A percentile compares a stretch with the other conserved stretches of the same genome.
phyloP scores from a whole-genome alignment of 2,888 invertebrate genomes.

The Sphinx pinastri region DNA sequence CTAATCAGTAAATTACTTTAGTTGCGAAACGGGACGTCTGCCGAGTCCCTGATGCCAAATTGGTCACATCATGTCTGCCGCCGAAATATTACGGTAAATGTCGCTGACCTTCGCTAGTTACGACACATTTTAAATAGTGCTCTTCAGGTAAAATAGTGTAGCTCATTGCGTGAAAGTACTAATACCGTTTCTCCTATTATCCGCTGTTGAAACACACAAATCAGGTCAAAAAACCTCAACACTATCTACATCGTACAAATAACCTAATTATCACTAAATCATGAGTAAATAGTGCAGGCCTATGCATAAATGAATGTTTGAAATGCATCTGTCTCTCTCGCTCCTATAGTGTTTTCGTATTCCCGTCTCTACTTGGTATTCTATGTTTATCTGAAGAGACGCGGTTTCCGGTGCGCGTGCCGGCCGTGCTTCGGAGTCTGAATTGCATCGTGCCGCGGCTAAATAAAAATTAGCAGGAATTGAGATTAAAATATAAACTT shows the following conservation, averaged over 20 bases:
- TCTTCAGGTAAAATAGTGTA: not conserved
- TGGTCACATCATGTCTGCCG: slow-evolving; percentile 15
- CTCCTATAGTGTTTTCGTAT: slow-evolving; percentile 46
- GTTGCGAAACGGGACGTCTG: not conserved
- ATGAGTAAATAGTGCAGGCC: slow-evolving; percentile 50
- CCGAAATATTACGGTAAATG: slow-evolving; percentile 6
- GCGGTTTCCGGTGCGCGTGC: slow-evolving; percentile 73
- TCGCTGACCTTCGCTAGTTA: not conserved
- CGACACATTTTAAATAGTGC: not conserved
- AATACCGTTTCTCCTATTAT: not conserved
- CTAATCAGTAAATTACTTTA: slow-evolving; percentile 1
- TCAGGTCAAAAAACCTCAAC: slow-evolving; percentile 37
- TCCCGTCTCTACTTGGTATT: slow-evolving; percentile 57
- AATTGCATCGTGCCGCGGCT: slow-evolving; percentile 56
- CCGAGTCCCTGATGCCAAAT: slow-evolving; percentile 5
- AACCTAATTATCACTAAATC: slow-evolving; percentile 57
- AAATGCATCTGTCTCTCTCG: slow-evolving; percentile 47
- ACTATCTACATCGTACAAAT: slow-evolving; percentile 44
- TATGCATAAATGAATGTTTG: slow-evolving; percentile 43
- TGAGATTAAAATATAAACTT: slow-evolving; percentile 22
- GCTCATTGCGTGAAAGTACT: not conserved
- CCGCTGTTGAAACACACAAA: slow-evolving; percentile 19
- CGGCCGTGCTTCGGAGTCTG: slow-evolving; percentile 45
- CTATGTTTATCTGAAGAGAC: slow-evolving; percentile 75
- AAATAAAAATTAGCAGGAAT: slow-evolving; percentile 41